Evolutionary conservation across 1,140 invertebrate species (phyloP).

Genomic region (Yoshiicerus persimilis): DNA sequence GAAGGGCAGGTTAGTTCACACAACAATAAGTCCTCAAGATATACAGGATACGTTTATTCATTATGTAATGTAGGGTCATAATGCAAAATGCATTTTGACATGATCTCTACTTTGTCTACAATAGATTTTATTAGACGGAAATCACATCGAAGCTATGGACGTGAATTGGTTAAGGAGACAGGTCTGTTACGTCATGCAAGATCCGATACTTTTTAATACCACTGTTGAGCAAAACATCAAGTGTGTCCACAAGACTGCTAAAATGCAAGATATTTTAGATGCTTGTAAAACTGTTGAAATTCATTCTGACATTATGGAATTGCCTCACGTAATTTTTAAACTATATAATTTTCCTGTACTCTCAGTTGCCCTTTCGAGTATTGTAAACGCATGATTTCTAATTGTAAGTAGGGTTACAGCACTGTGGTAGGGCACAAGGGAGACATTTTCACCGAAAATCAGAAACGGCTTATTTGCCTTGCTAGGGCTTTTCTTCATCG

Average conservation of each 20-base stretch:
- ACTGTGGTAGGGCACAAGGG: neutral
- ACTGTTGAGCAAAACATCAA: conserved; percentile 55
- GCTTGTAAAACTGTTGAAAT: conserved; percentile 72
- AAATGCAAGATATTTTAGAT: conserved; percentile 57
- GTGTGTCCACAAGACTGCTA: conserved; percentile 51
- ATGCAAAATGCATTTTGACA: conserved; percentile 52
- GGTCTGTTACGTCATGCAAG: conserved; percentile 78
- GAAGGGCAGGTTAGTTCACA: conserved; percentile 55
- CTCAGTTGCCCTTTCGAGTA: no score
- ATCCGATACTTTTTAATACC: conserved; percentile 55
- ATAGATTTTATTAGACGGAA: conserved; percentile 28
- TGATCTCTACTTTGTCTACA: conserved; percentile 55
- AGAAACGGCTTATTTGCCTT: conserved; percentile 13
- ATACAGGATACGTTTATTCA: conserved; percentile 54
- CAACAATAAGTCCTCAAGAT: conserved; percentile 49
- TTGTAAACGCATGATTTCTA: no score
- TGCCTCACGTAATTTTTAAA: conserved; percentile 62
- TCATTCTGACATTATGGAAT: conserved; percentile 66
- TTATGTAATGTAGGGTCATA: no score
- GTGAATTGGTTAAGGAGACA: conserved; percentile 69
- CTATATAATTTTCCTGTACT: no score
- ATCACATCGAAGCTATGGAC: conserved; percentile 57
- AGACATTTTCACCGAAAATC: neutral
- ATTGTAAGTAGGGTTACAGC: conserved; percentile 27
- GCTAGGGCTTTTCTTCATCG: conserved; percentile 10